Conservation (phyloP, 2,888 invertebrate species). For the Galeopsomyia nigrocyanea region DNA sequence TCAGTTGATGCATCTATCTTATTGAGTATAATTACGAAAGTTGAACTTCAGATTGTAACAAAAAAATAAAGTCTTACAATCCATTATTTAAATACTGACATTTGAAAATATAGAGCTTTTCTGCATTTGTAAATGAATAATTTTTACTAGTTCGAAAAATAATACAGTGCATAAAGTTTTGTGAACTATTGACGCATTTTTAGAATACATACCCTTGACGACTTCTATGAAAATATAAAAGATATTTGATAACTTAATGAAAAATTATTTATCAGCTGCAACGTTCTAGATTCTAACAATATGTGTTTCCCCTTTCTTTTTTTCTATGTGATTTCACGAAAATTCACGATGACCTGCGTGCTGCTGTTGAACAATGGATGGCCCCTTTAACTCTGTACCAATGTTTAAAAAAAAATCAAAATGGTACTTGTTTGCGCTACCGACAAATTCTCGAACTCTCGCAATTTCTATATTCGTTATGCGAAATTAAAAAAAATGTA, state of each 20-base stretch:
- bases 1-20: neutral
- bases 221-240: constrained; percentile 23
- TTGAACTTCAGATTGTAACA: neutral
- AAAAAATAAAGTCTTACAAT: neutral
- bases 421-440: constrained; percentile 17
- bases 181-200: constrained; percentile 20
- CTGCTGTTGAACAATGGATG: constrained; percentile 69
- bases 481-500: constrained; percentile 44
- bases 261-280: too few species aligned
- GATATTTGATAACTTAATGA: too few species aligned
- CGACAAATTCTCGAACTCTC: constrained; percentile 25
- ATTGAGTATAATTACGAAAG: neutral
- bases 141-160: constrained; percentile 2
- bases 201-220: constrained; percentile 8
- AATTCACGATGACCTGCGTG: constrained; percentile 69
- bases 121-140: neutral
- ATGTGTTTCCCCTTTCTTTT: constrained; percentile 68
- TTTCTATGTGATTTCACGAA: constrained; percentile 70
- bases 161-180: neutral
- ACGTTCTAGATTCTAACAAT: constrained; percentile 62
- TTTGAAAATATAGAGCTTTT: constrained; percentile 19
- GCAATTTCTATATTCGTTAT: neutral
- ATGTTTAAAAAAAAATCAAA: constrained; percentile 30
- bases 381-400: constrained; percentile 50
- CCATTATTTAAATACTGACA: constrained; percentile 20